Percentiles rank a stretch among this genome's conserved stretches.
These are phyloP conservation scores for Acanthopleura granulata DNA, from an alignment of 2,888 invertebrate genomes.

Conservation along the genomic window DNA sequence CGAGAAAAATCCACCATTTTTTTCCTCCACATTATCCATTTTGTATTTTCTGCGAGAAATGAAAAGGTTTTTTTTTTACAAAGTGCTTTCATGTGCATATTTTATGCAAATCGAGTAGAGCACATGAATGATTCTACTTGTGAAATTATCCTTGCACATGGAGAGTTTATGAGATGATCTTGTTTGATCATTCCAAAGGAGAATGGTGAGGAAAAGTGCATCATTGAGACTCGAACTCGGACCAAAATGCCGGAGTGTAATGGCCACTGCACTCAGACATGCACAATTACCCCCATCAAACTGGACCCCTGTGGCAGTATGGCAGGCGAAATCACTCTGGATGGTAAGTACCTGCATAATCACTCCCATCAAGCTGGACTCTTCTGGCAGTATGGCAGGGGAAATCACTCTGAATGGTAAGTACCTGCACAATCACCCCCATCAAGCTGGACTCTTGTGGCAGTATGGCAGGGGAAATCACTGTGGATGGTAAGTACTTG, in stretches of 20 bases:
- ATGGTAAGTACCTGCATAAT: conserved; percentile 47
- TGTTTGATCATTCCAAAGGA: conserved; percentile 41
- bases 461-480: conserved; percentile 18
- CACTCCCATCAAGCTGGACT: conserved; percentile 51
- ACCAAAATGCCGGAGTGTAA: conserved; percentile 50
- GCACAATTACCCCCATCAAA: conserved; percentile 55
- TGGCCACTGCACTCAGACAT: conserved; percentile 58
- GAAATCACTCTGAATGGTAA: conserved; percentile 10
- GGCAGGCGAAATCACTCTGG: conserved; percentile 8
- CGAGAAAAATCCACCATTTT: too few species aligned
- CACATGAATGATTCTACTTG: too few species aligned
- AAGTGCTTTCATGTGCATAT: too few species aligned
- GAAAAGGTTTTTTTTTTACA: too few species aligned
- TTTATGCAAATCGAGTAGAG: too few species aligned
- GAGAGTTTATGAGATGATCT: too few species aligned
- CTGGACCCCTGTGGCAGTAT: conserved; percentile 35
- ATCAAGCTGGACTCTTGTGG: conserved; percentile 44
- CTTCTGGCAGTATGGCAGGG: conserved; percentile 20
- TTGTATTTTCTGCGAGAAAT: too few species aligned
- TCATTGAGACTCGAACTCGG: conserved; percentile 60
- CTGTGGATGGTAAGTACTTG: conserved; percentile 36
- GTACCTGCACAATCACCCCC: conserved; percentile 59
- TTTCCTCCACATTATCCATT: too few species aligned
- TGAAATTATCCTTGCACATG: too few species aligned
- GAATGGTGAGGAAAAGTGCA: conserved; percentile 63